Evolutionary conservation across 2,797 vertebrate species (phyloP).

Genomic region (Coregonus ussuriensis): DNA sequence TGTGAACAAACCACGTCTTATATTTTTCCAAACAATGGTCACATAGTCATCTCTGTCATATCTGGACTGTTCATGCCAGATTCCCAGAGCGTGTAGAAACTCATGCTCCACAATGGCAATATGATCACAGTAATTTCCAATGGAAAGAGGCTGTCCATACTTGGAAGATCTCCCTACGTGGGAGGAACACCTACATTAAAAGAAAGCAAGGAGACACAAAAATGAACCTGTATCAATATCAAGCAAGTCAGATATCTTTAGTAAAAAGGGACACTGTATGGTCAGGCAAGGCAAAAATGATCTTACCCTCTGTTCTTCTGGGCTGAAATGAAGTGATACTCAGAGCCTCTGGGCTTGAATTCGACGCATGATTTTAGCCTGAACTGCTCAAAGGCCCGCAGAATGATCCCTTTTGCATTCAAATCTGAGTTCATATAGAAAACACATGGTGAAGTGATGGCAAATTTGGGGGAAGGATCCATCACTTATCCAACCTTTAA

Average conservation of each 20-base stretch:
- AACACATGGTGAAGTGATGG: background rate
- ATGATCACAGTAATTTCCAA: slow-evolving; percentile 77
- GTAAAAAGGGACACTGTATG: background rate
- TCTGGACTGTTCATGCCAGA: slow-evolving; percentile 90
- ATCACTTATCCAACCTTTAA: no score
- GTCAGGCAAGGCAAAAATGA: background rate
- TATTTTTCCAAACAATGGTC: slow-evolving; percentile 76
- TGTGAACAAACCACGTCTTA: slow-evolving; percentile 67
- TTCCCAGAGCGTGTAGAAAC: slow-evolving; percentile 86
- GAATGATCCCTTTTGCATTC: slow-evolving; percentile 84
- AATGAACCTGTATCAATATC: background rate
- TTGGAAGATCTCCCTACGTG: slow-evolving; percentile 59
- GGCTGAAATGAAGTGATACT: slow-evolving; percentile 79
- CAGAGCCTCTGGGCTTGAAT: slow-evolving; percentile 81
- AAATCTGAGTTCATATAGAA: slow-evolving; percentile 67
- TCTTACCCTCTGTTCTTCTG: slow-evolving; percentile 79
- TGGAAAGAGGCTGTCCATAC: slow-evolving; percentile 78
- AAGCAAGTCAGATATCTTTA: no score
- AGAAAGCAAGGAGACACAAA: background rate
- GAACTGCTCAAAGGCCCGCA: slow-evolving; percentile 83
- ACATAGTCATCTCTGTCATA: slow-evolving; percentile 85
- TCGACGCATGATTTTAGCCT: slow-evolving; percentile 87
- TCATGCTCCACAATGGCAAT: slow-evolving; percentile 79
- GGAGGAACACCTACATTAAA: slow-evolving; percentile 80
- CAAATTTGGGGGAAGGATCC: no score